phyloP scores from a whole-genome alignment of 1,140 invertebrate species.

The Aphaenogaster floridana region DNA sequence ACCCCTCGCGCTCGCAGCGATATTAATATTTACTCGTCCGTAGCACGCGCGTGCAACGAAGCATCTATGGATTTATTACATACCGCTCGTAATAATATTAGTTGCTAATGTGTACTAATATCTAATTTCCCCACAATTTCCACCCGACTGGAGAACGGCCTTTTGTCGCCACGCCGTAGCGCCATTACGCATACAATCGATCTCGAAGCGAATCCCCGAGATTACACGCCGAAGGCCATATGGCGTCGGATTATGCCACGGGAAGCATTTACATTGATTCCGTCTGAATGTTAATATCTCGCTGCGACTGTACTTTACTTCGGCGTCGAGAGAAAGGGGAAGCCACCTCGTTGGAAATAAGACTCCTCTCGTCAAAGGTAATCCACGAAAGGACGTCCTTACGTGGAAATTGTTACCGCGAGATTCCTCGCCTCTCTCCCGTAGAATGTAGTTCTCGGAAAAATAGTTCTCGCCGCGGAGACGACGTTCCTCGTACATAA shows the following conservation, averaged over 20 bases:
- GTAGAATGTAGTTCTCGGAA: not conserved
- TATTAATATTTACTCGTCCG: constrained; percentile 17
- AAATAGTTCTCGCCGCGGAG: not conserved
- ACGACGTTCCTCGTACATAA: not conserved
- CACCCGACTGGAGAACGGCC: not conserved
- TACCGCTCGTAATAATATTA: not conserved
- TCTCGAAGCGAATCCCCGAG: constrained; percentile 20
- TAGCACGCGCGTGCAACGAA: not conserved
- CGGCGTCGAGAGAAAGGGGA: not conserved
- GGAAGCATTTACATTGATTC: constrained; percentile 25
- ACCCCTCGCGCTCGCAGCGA: not conserved
- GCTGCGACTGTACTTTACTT: too few species aligned
- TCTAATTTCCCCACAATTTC: constrained; percentile 6
- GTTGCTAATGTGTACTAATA: not conserved
- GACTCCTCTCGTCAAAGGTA: constrained; percentile 5
- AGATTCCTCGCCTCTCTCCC: not conserved
- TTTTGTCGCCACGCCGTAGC: not conserved
- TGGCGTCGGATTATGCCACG: not conserved
- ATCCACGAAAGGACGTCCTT: not conserved
- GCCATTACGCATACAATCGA: constrained; percentile 44
- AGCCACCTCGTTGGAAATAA: not conserved
- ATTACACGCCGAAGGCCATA: constrained; percentile 38
- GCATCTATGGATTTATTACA: constrained; percentile 6
- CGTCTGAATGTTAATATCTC: not conserved
- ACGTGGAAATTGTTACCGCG: not conserved